phyloP scores from a whole-genome alignment of 1,140 invertebrate species.

The Heterodera schachtii region DNA sequence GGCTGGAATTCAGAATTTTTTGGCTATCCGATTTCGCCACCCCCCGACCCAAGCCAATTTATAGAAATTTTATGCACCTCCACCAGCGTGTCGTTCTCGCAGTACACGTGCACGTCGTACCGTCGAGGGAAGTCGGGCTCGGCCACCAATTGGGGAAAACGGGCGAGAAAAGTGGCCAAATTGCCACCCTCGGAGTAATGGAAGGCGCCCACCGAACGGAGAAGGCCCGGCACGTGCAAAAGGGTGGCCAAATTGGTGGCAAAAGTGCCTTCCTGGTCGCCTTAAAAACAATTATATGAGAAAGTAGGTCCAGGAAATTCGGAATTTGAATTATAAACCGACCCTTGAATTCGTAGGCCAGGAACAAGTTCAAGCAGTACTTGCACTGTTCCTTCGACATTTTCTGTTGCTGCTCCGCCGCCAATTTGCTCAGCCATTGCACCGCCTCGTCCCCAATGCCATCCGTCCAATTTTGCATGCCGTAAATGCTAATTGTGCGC shows the following conservation, averaged over 20 bases:
- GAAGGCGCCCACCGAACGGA: conserved; percentile 1
- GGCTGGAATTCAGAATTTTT: too few species aligned
- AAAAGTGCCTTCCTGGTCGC: conserved; percentile 9
- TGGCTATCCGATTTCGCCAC: too few species aligned
- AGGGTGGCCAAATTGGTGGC: not conserved
- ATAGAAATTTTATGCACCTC: not conserved
- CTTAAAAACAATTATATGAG: not conserved
- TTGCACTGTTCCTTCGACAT: not conserved
- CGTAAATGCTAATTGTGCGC: not conserved
- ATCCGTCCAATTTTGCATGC: not conserved
- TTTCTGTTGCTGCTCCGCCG: not conserved
- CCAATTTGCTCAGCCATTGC: not conserved
- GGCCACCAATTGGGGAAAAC: not conserved
- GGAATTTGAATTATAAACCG: not conserved
- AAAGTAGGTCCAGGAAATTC: not conserved
- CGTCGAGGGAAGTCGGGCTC: conserved; percentile 7
- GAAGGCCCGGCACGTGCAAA: not conserved
- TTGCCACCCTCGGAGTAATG: conserved; percentile 3
- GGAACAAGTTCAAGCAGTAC: not conserved
- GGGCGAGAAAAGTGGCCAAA: not conserved
- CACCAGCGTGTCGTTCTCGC: conserved; percentile 15
- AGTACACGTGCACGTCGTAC: conserved; percentile 21
- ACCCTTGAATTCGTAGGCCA: not conserved
- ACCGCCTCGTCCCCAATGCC: not conserved
- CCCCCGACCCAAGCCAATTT: too few species aligned